Evolutionary conservation across 2,113 vertebrate genomes (phyloP).

Genomic region (Equus przewalskii): DNA sequence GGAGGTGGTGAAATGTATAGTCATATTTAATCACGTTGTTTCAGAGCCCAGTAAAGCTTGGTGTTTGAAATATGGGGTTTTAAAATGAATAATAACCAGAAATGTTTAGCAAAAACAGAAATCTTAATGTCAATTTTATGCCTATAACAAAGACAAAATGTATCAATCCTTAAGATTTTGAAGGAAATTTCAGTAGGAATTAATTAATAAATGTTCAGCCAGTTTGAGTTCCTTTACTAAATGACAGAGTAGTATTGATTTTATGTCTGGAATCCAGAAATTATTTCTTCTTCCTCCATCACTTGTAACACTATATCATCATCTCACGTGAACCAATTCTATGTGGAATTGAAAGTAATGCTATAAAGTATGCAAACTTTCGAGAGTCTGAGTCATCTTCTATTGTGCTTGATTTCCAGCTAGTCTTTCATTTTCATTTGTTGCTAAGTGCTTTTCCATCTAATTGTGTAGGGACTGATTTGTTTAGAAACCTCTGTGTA

Average conservation of each 20-base stretch:
- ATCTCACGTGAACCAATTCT: not conserved
- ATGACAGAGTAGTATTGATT: not conserved
- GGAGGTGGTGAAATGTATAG: not conserved
- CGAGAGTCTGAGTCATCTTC: constrained; percentile 22
- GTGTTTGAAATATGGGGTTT: not conserved
- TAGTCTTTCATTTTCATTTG: constrained; percentile 64
- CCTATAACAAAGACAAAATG: not conserved
- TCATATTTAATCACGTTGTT: constrained; percentile 20
- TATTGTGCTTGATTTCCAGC: constrained; percentile 59
- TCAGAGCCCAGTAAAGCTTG: not conserved
- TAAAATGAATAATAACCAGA: not conserved
- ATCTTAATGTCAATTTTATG: not conserved
- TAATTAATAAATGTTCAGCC: not conserved
- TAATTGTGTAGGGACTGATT: constrained; percentile 63
- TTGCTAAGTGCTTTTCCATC: constrained; percentile 52
- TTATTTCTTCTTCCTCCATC: not conserved
- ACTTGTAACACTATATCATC: not conserved
- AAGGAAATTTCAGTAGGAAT: not conserved
- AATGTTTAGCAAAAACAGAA: not conserved
- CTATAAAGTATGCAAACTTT: not conserved
- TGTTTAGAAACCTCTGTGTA: constrained; percentile 60
- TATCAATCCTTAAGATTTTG: constrained; percentile 17
- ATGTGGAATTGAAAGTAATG: constrained; percentile 22
- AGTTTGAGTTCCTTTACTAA: not conserved
- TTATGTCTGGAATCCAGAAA: not conserved